Base-by-base conservation (phyloP, 2,888 invertebrate species). In the Standfussiana lucernea region DNA sequence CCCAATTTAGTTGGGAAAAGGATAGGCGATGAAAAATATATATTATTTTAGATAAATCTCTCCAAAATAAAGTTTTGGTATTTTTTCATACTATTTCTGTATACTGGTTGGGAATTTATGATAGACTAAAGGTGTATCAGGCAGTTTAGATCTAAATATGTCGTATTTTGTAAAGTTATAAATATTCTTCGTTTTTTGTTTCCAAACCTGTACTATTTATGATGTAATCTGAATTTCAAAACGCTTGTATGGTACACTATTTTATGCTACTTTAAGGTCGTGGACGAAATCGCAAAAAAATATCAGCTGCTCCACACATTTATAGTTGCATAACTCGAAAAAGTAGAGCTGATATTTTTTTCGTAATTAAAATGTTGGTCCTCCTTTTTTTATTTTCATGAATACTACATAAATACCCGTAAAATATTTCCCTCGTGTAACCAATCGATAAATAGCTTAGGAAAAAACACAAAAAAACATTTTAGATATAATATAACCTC, bases 71-170 rank as follows among this genome's bases (percentile, higher is more conserved):
- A 7, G 24, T 11, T n/a, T 18, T 32, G 15, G 2, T 28, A 15
- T 50, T 42, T 76, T 66, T 62, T 28, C 35, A 11, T 18, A 37
- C 18, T 11, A 10, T n/a, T 1, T 0, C 42, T n/a, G 28, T 18
- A 70, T 65, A 37, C 32, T 62, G 40, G 32, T 76, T 65, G 15
- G 37, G 24, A 61, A 61, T 61, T 50, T 67, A 13, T 15, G 15
- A 32, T n/a, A 2, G 35, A 53, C 18, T n/a, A 50, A 53, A 76
- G 37, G 2, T 70, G 13, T 37, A 65, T 59, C 61, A 18, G 18
- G 11, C 21, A 18, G 50, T 77, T 42, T 65, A 47, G 42, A 77
- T 59, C 45, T 47, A 18, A 75, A 50, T 40, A 10, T 35, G 5
- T n/a, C 21, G 7, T 42, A 42, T 32, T 37, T 45, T 75, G 61